Conservation (phyloP, 2,888 invertebrate species). For the Agriopis aurantiaria region DNA sequence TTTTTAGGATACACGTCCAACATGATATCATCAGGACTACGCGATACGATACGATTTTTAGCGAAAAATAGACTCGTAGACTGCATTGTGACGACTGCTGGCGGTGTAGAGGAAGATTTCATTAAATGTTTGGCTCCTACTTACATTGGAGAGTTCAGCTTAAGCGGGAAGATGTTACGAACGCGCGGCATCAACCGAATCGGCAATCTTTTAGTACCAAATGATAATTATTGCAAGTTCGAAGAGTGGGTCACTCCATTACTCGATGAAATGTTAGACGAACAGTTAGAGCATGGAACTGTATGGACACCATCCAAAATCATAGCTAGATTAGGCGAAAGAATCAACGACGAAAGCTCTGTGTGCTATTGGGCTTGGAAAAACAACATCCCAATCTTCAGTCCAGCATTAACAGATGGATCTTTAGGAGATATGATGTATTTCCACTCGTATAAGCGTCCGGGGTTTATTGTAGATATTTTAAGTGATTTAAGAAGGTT, state of each 20-base stretch:
- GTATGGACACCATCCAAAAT: constrained; percentile 94
- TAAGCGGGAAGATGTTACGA: constrained; percentile 92
- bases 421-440: constrained; percentile 99
- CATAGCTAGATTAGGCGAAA: constrained; percentile 92
- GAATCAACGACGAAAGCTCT: constrained; percentile 95
- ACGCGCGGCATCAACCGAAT: constrained; percentile 96
- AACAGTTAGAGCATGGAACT: constrained; percentile 91
- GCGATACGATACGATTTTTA: constrained; percentile 95
- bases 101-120: constrained; percentile 99
- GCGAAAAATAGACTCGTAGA: constrained; percentile 92
- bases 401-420: constrained; percentile 99
- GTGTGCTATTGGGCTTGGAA: constrained; percentile 99
- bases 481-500: constrained; percentile 95
- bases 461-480: constrained; percentile 97
- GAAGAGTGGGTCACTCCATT: constrained; percentile 99
- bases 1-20: constrained; percentile 99
- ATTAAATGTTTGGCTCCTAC: constrained; percentile 99
- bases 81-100: constrained; percentile 98
- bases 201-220: constrained; percentile 97
- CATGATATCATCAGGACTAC: constrained; percentile 96
- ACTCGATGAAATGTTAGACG: constrained; percentile 95
- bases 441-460: constrained; percentile 97
- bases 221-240: constrained; percentile 98
- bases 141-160: constrained; percentile 95
- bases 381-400: constrained; percentile 98